These are phyloP conservation scores for Pseudorectes ferrugineus DNA, from an alignment of 2,113 vertebrate genomes.

Conservation along the genomic window DNA sequence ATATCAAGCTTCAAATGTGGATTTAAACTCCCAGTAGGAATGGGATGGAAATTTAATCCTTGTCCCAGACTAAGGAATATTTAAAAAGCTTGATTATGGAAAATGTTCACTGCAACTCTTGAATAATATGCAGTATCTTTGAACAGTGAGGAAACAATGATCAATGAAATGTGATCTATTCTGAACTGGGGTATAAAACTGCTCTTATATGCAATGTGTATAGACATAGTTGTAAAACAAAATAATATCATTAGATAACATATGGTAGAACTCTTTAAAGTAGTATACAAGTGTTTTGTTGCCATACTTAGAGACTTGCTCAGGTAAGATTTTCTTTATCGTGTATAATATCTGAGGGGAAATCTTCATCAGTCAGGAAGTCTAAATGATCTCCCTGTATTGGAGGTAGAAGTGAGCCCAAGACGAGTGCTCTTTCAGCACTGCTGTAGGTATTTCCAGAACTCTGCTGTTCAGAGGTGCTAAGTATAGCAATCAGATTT, in stretches of 20 bases:
- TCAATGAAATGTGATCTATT: background rate
- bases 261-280: background rate
- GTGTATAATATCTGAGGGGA: background rate
- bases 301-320: background rate
- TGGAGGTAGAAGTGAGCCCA: background rate
- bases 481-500: constrained; percentile 2
- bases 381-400: background rate
- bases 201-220: background rate
- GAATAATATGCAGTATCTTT: background rate
- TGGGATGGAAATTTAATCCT: background rate
- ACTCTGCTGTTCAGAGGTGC: background rate
- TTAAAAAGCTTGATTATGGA: background rate
- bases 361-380: background rate
- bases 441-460: constrained; percentile 26
- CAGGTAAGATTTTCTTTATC: background rate
- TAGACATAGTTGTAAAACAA: background rate
- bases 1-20: background rate
- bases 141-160: background rate
- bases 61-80: background rate
- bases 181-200: background rate
- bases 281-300: background rate
- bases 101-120: background rate
- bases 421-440: background rate
- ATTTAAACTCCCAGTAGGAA: background rate
- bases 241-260: background rate